Evolutionary conservation across 2,888 invertebrate species (phyloP).

Genomic region (Hypena proboscidalis): DNA sequence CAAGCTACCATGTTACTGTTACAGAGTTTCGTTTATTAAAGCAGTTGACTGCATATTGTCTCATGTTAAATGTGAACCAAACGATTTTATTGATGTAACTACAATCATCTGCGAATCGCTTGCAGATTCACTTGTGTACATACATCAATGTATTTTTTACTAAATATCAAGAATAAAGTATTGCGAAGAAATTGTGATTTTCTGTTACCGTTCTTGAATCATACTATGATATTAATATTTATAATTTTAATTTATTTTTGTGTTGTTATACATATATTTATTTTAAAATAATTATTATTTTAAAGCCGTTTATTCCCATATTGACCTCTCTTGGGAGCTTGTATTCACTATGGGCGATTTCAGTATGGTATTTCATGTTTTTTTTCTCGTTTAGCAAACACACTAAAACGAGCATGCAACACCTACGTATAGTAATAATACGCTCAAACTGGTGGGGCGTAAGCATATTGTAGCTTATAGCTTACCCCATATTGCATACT

Average conservation of each 20-base stretch:
- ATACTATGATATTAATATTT: background rate
- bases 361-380: too few relatives aligned
- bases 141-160: conserved; percentile 81
- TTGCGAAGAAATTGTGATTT: conserved; percentile 64
- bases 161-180: conserved; percentile 80
- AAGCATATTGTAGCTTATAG: too few relatives aligned
- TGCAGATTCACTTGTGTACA: conserved; percentile 70
- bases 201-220: conserved; percentile 42
- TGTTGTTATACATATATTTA: background rate
- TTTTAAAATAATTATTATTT: background rate
- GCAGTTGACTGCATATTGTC: conserved; percentile 28
- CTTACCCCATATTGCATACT: too few relatives aligned
- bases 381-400: too few relatives aligned
- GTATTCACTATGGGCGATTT: background rate
- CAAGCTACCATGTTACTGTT: conserved; percentile 20
- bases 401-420: too few relatives aligned
- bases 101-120: conserved; percentile 62
- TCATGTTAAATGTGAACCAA: conserved; percentile 25
- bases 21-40: conserved; percentile 20
- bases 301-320: conserved; percentile 3
- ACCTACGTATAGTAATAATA: too few relatives aligned
- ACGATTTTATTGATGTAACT: conserved; percentile 38
- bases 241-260: background rate
- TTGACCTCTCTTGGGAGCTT: background rate
- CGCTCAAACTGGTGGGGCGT: too few relatives aligned